Conservation (phyloP, 2,797 vertebrate species). For the Artibeus jamaicensis region DNA sequence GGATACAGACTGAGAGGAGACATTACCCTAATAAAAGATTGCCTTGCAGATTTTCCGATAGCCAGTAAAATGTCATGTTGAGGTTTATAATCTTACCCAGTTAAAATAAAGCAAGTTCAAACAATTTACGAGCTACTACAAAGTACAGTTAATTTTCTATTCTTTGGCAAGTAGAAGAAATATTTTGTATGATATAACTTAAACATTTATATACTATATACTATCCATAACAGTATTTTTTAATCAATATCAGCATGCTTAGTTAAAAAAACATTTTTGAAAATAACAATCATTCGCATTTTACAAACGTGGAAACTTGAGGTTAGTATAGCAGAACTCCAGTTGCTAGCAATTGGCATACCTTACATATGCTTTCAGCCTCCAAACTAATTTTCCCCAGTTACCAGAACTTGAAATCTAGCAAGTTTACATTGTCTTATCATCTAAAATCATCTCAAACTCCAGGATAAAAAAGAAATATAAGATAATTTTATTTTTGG, state of each 20-base stretch:
- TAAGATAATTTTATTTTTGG: neutral
- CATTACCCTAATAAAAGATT: neutral
- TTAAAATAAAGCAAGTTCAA: neutral
- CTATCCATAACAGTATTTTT: neutral
- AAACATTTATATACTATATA: neutral
- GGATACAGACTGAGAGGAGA: neutral
- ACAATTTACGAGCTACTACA: neutral
- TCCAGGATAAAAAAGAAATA: neutral
- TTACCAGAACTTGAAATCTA: neutral
- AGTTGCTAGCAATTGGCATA: neutral
- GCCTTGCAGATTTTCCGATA: neutral
- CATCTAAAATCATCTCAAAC: neutral
- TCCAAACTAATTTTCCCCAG: neutral
- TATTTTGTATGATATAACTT: neutral
- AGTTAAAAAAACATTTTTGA: neutral
- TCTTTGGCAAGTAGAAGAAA: neutral
- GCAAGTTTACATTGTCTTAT: neutral
- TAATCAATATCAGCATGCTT: neutral
- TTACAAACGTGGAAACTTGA: neutral
- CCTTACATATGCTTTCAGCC: neutral
- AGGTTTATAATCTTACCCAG: neutral
- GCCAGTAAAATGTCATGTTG: neutral
- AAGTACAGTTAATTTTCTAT: neutral
- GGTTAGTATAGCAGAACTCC: neutral
- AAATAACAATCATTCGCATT: neutral